phyloP scores from a whole-genome alignment of 2,888 invertebrate species.

The Tromatobia lineatoria region DNA sequence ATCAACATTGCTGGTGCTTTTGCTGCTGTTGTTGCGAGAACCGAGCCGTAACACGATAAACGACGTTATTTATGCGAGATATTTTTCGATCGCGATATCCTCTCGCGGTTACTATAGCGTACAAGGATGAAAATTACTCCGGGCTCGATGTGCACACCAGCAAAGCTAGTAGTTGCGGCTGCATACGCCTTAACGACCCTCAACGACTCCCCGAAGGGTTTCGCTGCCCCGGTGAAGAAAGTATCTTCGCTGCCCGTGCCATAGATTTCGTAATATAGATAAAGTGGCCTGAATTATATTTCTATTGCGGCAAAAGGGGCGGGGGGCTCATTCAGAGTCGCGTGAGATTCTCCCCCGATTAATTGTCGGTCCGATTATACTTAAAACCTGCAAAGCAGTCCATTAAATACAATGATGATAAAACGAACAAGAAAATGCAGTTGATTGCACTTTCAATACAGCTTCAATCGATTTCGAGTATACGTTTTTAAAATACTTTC shows the following conservation, averaged over 20 bases:
- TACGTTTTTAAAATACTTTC: neutral
- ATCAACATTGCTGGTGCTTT: slow-evolving; percentile 30
- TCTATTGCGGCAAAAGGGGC: slow-evolving; percentile 69
- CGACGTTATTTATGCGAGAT: slow-evolving; percentile 34
- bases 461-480: neutral
- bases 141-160: neutral
- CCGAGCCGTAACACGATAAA: slow-evolving; percentile 54
- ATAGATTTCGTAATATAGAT: slow-evolving; percentile 77
- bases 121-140: slow-evolving; percentile 56
- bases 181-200: slow-evolving; percentile 20
- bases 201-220: slow-evolving; percentile 23
- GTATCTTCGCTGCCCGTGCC: slow-evolving; percentile 54
- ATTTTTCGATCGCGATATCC: slow-evolving; percentile 43
- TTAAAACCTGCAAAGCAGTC: neutral
- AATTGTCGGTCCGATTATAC: slow-evolving; percentile 44
- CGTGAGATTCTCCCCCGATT: slow-evolving; percentile 32
- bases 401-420: neutral
- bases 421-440: neutral
- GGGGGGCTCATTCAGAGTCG: slow-evolving; percentile 35
- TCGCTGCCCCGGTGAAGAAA: neutral
- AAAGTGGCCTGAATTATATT: slow-evolving; percentile 75
- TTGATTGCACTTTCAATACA: neutral
- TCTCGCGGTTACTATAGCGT: neutral
- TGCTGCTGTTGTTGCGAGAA: slow-evolving; percentile 8
- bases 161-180: neutral